Base-by-base conservation (phyloP, 2,888 invertebrate genomes). In the Meghimatium bilineatum region DNA sequence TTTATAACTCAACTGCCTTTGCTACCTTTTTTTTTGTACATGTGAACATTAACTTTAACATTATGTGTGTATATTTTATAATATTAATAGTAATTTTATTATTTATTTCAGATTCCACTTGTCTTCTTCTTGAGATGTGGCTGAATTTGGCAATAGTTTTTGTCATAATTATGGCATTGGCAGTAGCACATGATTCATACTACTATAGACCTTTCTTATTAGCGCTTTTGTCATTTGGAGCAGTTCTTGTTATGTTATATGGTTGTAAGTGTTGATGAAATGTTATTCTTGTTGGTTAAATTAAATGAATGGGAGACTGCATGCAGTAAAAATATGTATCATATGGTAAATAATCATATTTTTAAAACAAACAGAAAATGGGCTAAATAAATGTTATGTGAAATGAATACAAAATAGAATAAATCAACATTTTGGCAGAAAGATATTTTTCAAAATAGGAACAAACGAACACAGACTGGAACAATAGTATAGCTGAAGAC, bases 221-320 rank as follows among this genome's bases (percentile, higher is more conserved):
- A 60, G 72, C 32, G 5, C 17, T 52, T 74, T 29, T 34, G 32
- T 29, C 29, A 20, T 63, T 63, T 44, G 76, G 76, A 77, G 63
- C 63, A 77, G 36, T 63, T 81, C 14, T 72, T 38, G 34, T 23
- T 29, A n/a, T 63, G 1, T 29, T 63, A 3, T 74, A 34, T 72
- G 74, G 63, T 44, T 81, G 60, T 74, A 81, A 81, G 80, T 80
- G 23, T 29, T 14, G 66, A 12, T 66, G 10, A 36, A 34, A 26
- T 78, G 29, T 34, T 60, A 17, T n/a, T 26, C 26, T 8, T 63
- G n/a, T 23, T 3, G 1, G 60, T n/a, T 63, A n/a, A n/a, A n/a
- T n/a, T n/a, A n/a, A n/a, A n/a, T 8, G 23, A 6, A 63, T n/a
- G 12, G n/a, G n/a, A 6, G 3, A 63, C n/a, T 5, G n/a, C n/a